Base-by-base conservation (phyloP, 1,140 invertebrate species). In the Saccostrea glomerata region DNA sequence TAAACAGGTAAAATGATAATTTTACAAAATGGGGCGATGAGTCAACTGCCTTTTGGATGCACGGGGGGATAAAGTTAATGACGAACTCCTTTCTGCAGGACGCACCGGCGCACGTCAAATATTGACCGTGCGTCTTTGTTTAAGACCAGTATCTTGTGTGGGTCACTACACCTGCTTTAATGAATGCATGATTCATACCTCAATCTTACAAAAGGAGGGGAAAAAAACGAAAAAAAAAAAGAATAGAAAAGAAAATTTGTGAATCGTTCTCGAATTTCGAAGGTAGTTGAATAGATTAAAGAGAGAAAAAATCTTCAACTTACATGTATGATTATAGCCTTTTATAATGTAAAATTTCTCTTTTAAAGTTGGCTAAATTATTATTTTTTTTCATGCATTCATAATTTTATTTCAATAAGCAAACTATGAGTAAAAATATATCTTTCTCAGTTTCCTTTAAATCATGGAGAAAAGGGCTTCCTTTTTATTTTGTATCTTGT, bases 1-100 rank as follows among this genome's bases (percentile, higher is more conserved):
- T 12, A 40, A 77, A 17, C 70, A 36, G 70, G 70, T 77, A 77
- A 77, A 77, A 36, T 13, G 9, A 77, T 3, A 17, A 36, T 25
- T 7, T n/a, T 25, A 77, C 15, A 30, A 77, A 36, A 15, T 11
- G 25, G 12, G 30, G 25, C 23, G 70, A 77, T 77, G 70, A 77
- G 70, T 77, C 70, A 77, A 36, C 30, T 77, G 70, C 70, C 25
- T 77, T 30, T 36, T 77, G 70, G 25, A 36, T 13, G 70, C 70
- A 23, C 25, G 70, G 70, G 30, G 30, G 30, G 13, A 36, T 77
- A 77, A 77, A 77, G 13, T 6, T 63, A 77, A 30, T 36, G 70
- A 77, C 70, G 7, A 25, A 30, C 11, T 25, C 70, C 23, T 30
- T 77, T 77, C 25, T 23, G 13, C 4, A 23, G 66, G 66, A 73